Base-by-base conservation (phyloP, 2,888 invertebrate genomes). In the Drosophila recens region DNA sequence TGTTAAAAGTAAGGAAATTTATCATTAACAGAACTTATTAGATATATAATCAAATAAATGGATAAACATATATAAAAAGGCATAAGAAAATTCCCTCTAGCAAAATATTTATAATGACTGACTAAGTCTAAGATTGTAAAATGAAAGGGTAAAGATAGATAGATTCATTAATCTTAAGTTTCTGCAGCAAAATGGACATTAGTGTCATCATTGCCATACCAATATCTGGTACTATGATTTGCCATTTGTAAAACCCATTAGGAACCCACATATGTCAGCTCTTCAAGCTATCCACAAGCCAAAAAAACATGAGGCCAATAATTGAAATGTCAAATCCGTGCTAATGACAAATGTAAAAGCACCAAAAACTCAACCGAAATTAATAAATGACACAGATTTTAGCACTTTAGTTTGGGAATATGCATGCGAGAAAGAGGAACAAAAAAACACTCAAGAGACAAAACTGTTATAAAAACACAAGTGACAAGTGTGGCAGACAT, bases 401-500 rank as follows among this genome's bases (percentile, higher is more conserved):
- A 83, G 75, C 87, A 85, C 85, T 89, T 85, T 81, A 89, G 76
- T 69, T 42, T 27, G 51, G 51, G 36, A 51, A 67, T 51, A 46
- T 45, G 56, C 43, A 45, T 40, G 45, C 27, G 17, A 33, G 34
- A 4, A 54, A 61, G 30, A 42, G 48, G 27, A 27, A 27, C 27
- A 27, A 15, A 8, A 27, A 38, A 30, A 15, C 87, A 78, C 85
- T 87, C 63, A 52, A 65, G 73, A 79, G 69, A 61, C 69, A 82
- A 74, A 88, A 75, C 56, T 88, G 79, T 87, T 83, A 79, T 75
- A 87, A 87, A 87, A 85, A 87, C 88, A 89, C 65, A 89, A 89
- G 89, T 87, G 89, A 85, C 88, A 86, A 89, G 88, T 89, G 89
- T 86, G 88, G 75, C 88, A 78, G 82, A 75, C 86, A 89, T 73